Evolutionary conservation across 2,113 vertebrate species (phyloP), one percentile per base, ranked within the genome.

Genomic region (Melierax canorus): DNA sequence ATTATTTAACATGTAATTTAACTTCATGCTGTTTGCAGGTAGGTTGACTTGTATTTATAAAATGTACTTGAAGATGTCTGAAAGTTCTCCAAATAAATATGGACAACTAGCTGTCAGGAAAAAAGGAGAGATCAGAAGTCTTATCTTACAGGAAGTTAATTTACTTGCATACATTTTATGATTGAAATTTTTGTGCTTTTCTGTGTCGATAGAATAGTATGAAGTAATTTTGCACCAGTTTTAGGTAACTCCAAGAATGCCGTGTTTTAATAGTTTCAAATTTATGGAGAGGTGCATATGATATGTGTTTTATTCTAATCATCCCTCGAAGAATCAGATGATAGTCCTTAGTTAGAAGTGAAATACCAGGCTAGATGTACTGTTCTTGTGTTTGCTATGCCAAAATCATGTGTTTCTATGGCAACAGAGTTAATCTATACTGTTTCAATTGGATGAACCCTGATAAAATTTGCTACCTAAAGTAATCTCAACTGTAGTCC

Each of bases 391-490:
- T 87, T 92, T 68, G 48, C 12, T 80, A 67, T 71, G 17, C 60
- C 73, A 91, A 91, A 94, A 84, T 80, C 39, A 13, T 67, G 34
- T 60, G 92, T 88, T 96, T 94, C 83, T 67, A 94, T 84, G 90
- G 79, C 62, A 95, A 95, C 94, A 68, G 45, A 71, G 63, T 63
- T 96, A 84, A 92, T 86, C 87, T 92, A 69, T 89, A 87, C 68
- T 89, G 79, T 86, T 95, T 94, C 93, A 73, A 53, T 82, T 87
- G 94, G 74, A 96, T 93, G 75, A 97, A 79, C 63, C 90, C 63
- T 88, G 63, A 80, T 93, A 96, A 68, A 93, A 96, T 97, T 97
- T 90, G 12, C 79, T 88, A 93, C 83, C 60, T 58, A 59, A 89
- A 92, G 74, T 94, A 94, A 92, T 84, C 77, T 93, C 76, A 64